Conservation (phyloP, 2,888 invertebrate genomes). For the Halocaridina rubra region DNA sequence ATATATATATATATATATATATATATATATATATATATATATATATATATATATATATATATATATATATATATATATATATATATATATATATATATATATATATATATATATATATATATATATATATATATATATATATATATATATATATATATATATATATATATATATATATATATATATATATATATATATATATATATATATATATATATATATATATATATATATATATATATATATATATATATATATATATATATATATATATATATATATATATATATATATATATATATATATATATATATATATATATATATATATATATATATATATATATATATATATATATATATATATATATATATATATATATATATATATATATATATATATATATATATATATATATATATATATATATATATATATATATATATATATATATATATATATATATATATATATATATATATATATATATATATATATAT, state of each 20-base stretch:
- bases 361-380: background rate
- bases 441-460: background rate
- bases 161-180: background rate
- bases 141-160: background rate
- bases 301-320: background rate
- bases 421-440: background rate
- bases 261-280: background rate
- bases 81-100: background rate
- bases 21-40: slow-evolving; percentile 1
- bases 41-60: background rate
- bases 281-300: background rate
- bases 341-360: background rate
- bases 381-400: background rate
- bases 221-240: background rate
- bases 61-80: background rate
- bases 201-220: background rate
- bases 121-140: background rate
- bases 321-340: background rate
- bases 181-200: background rate
- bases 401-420: background rate
- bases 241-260: background rate
- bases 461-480: slow-evolving; percentile 14
- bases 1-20: background rate
- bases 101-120: background rate
- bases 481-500: slow-evolving; percentile 10